Evolutionary conservation across 2,113 vertebrate genomes (phyloP), one percentile per base, ranked within the genome.

Genomic region (Lophius piscatorius): DNA sequence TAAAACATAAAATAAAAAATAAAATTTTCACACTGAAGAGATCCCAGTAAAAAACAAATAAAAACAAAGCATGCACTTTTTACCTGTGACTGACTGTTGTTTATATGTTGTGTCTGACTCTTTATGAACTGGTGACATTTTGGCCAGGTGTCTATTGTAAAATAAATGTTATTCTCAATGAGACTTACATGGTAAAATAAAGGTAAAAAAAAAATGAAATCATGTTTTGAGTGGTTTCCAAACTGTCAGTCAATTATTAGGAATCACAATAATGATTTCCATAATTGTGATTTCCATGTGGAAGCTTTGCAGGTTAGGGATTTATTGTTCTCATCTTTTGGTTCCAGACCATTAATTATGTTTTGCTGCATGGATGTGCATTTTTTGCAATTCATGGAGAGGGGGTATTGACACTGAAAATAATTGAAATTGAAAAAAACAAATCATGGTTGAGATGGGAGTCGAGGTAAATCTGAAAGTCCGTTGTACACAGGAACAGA

Each of bases 371-470:
- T 65, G 16, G 38, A 54, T 60, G 47, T 40, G 48, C 21, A 24
- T 61, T 29, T 64, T 42, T 56, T 49, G 31, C 47, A 54, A 49
- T 64, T 50, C 4, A 13, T 26, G 57, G 47, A 34, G 72, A 56
- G 46, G 36, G 59, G 57, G 9, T 51, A 22, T 16, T 62, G 52
- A 49, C 44, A 54, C 44, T 51, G 44, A 48, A 74, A 71, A 48
- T 56, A 31, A 38, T 4, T 62, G 33, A 59, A 72, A 80, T 35
- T 67, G 52, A 72, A 80, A 79, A 72, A 12, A 41, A 68, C 52
- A 81, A 69, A 77, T 68, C 62, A 74, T 2, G 1, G 46, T 17
- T 45, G 39, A 66, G 23, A 42, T 58, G 60, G 55, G 62, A 39
- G 34, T 31, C 21, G 46, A 29, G 36, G 35, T 67, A 70, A 71